Base-by-base conservation (phyloP, 1,140 invertebrate genomes). In the Ectropis grisescens region DNA sequence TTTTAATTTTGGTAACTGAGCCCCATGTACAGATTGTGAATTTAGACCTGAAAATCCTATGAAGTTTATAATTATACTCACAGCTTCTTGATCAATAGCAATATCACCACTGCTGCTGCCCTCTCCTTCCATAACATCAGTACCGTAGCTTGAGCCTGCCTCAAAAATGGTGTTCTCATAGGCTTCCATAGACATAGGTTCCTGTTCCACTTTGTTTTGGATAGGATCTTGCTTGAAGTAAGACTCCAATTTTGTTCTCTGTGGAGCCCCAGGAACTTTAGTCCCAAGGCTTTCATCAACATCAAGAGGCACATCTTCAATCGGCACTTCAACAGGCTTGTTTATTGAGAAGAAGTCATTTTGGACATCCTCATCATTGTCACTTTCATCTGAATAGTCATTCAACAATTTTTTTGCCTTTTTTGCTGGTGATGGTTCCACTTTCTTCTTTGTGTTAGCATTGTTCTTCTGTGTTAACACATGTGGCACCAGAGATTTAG, bases 301-400 rank as follows among this genome's bases (percentile, higher is more conserved):
- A 37, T 66, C 52, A 33, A 68, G 39, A 8, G 62, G 58, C 30
- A 59, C 14, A 11, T 71, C 59, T 29, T 53, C 56, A 15, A 47
- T 11, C 9, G 55, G 41, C 30, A 58, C 7, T 28, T 62, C 49
- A 23, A 56, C 36, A 9, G 50, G 43, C 52, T 79, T 74, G 37
- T 86, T 80, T 23, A 86, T 67, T 2, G 85, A 85, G 43, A 87
- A 86, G 60, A 85, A 86, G 42, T 86, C 85, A 43, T 66, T 71
- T 31, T 67, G 51, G 13, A 74, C 48, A 13, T 80, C 76, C 13
- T 80, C 76, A 4, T 82, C 84, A 55, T 59, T 72, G 11, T 78
- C 80, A 56, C 72, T 82, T 0, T 82, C 69, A 59, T 83, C 79
- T 13, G 79, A 82, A 32, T 67, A 62, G 8, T 66, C 54, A 32